These are phyloP conservation scores for Pocota personata DNA, from an alignment of 2,888 invertebrate species.

Conservation along the genomic window DNA sequence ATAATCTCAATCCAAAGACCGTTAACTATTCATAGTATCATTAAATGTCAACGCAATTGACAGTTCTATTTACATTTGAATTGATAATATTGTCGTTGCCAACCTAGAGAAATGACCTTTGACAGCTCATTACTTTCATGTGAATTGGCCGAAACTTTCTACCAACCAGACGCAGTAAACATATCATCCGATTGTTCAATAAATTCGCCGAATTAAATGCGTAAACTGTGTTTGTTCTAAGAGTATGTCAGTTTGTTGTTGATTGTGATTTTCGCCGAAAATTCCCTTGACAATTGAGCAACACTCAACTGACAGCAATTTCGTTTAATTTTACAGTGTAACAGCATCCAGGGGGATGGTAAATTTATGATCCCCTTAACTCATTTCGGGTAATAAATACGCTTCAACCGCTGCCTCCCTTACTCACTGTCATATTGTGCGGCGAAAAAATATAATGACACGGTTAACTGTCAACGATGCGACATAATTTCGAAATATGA, in stretches of 20 bases:
- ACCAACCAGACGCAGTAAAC: slow-evolving; percentile 2
- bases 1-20: background rate
- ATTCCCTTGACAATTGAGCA: no score
- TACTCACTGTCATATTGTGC: background rate
- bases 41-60: background rate
- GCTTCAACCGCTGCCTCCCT: background rate
- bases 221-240: no score
- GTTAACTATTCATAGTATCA: background rate
- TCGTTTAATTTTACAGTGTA: background rate
- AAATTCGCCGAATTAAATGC: background rate
- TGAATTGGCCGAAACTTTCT: background rate
- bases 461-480: slow-evolving; percentile 15
- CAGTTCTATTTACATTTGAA: background rate
- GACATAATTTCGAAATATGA: slow-evolving; percentile 4
- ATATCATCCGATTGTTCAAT: background rate
- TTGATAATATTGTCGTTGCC: background rate
- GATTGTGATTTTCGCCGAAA: no score
- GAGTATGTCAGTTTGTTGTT: no score
- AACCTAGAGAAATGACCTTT: background rate
- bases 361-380: background rate
- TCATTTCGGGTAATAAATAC: background rate
- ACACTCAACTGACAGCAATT: background rate
- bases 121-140: background rate
- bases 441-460: background rate
- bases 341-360: background rate